Evolutionary conservation across 2,888 invertebrate species (phyloP).

Genomic region (Octonoba sinensis): DNA sequence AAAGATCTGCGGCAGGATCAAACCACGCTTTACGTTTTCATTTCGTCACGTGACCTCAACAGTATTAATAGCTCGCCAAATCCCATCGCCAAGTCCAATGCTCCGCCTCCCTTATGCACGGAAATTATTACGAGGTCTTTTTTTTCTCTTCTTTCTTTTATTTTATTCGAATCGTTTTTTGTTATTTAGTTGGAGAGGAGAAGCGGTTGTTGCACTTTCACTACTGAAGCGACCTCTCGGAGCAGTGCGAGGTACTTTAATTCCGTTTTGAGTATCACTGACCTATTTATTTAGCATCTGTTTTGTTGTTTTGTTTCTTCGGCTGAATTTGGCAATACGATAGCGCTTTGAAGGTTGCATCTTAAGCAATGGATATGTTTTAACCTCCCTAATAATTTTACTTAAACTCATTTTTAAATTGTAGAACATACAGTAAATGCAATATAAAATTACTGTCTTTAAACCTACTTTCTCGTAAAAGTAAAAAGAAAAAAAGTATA

Average conservation of each 20-base stretch:
- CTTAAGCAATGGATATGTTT: no score
- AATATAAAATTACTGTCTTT: no score
- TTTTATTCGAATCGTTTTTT: constrained; percentile 15
- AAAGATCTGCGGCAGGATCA: constrained; percentile 20
- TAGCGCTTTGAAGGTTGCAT: no score
- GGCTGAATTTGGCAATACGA: no score
- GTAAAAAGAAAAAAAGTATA: no score
- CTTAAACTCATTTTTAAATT: no score
- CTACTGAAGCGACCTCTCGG: constrained; percentile 41
- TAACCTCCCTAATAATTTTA: no score
- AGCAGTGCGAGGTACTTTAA: constrained; percentile 13
- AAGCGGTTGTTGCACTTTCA: constrained; percentile 62
- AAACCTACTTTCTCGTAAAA: no score
- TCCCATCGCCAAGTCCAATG: constrained; percentile 44
- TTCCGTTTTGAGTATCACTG: constrained; percentile 10
- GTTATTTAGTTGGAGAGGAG: constrained; percentile 5
- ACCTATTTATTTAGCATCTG: constrained; percentile 9
- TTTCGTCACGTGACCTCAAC: constrained; percentile 49
- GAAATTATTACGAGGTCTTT: constrained; percentile 39
- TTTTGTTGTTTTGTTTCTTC: not conserved
- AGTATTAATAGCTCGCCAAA: constrained; percentile 45
- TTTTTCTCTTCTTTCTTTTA: constrained; percentile 7
- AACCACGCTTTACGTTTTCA: constrained; percentile 31
- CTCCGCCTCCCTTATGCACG: constrained; percentile 24
- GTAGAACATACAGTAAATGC: no score